Base-by-base conservation (phyloP, 2,113 vertebrate species). In the Clupea harengus region DNA sequence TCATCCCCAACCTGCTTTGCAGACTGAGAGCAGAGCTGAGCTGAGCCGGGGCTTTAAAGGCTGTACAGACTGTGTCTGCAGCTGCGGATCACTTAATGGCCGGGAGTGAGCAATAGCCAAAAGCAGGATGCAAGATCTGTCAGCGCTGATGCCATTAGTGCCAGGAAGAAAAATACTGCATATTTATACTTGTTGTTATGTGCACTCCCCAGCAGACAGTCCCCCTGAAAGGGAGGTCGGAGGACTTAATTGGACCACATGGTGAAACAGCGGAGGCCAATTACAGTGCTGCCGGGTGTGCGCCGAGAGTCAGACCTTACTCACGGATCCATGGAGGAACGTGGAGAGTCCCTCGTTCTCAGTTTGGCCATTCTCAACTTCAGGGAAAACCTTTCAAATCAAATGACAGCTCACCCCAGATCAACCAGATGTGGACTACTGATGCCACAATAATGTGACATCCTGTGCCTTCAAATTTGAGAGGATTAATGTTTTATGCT, bases 231-330 rank as follows among this genome's bases (percentile, higher is more conserved):
- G 72, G 28, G 72, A 78, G 72, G 72, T 44, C 72, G 72, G 28
- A 44, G 28, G 72, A 78, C 72, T 78, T 78, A 78, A 78, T 78
- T 78, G 72, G 72, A 78, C 72, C 72, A 78, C 72, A 78, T 78
- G 72, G 72, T 78, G 72, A 78, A 78, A 78, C 72, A 78, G 72
- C 72, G 72, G 72, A 78, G 72, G 72, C 72, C 72, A 78, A 78
- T 78, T 78, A 78, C 72, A 78, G 72, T 78, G 72, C 72, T 15
- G 72, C 32, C 72, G 3, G 72, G 67, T 28, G 72, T 78, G 72
- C 49, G 18, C 46, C 6, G 72, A 44, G 44, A 78, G 72, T 78
- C 72, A 78, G 72, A 39, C 72, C 72, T 78, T 32, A 78, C 72
- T 78, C 17, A 78, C 28, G 28, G 72, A 78, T 78, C 25, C 25